Base-by-base conservation (phyloP, 2,888 invertebrate species). In the Amiota communis region DNA sequence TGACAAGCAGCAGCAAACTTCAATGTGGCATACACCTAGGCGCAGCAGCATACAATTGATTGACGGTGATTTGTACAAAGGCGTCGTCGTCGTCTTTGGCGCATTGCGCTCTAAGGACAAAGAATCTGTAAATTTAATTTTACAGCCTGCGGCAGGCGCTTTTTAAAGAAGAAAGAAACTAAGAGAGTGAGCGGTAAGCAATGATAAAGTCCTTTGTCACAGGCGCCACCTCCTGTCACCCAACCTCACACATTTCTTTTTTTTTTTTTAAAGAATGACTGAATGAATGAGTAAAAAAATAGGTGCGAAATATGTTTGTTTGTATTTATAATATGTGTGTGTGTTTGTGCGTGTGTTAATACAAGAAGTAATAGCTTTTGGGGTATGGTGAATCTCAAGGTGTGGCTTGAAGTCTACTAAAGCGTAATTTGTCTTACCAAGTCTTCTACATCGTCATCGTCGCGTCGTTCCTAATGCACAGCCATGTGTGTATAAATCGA, bases 31-130 rank as follows among this genome's bases (percentile, higher is more conserved):
- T 36, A 67, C 72, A 67, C 72, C 56, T 23, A 67, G 46, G n/a
- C 51, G 46, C 72, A 57, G 23, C 56, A 65, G 65, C 71, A 70
- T 56, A 72, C 72, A 78, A 79, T 79, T 78, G 78, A 79, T 79
- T 79, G 76, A 71, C 75, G 75, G 79, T 78, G 76, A 79, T 79
- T 79, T 79, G 77, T 79, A 76, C 76, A 76, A 23, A 36, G 23
- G 2, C 23, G 3, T 23, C 23, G 23, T 23, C 23, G 3, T 23
- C 23, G 20, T 36, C 36, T 2, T 36, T 6, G 36, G 2, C 36
- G 36, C 36, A n/a, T 51, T 3, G 53, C 53, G 53, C 53, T 77
- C 77, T 75, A 75, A 72, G 72, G 67, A n/a, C 20, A 23, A 8
- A 36, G n/a, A 63, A 63, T 63, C 65, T 65, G 48, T 48, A 65